Base-by-base conservation (phyloP, 1,140 invertebrate species). In the Zaprionus lachaisei region DNA sequence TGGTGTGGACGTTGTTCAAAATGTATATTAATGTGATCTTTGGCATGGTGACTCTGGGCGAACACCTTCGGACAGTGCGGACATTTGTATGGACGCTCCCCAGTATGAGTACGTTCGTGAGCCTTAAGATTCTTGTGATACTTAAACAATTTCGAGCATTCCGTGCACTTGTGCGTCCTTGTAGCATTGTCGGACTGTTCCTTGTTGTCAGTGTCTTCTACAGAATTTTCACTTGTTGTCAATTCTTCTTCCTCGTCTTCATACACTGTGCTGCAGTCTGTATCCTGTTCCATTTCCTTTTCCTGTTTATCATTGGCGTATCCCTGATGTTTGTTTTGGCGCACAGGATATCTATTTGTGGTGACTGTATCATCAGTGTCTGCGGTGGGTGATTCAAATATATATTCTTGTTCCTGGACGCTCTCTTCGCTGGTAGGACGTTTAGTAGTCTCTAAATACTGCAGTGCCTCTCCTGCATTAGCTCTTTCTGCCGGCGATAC, bases 1-100 rank as follows among this genome's bases (percentile, higher is more conserved):
- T 72, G 44, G 31, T 72, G 71, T n/a, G 71, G 71, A 12, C 64
- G 56, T 26, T 72, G 12, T 4, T 31, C 64, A 12, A 37, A 41
- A 14, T 72, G 71, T 0, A 49, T 6, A 4, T 31, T 38, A 6
- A 72, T 38, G 34, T 72, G 71, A 41, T 72, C 71, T 26, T 47
- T 58, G 5, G 34, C 55, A 60, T 67, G 71, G 7, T 72, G 64
- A 5, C 71, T 54, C 6, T 72, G 63, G 17, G 63, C 24, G 41
- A 72, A 72, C 2, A 24, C 17, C 31, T 51, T 58, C 14, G 55
- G 64, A 14, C 71, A 72, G 37, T 67, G 44, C 9, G 63, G 64
- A 54, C 71, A 72, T 17, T 34, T 28, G 24, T 41, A 72, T 0
- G 63, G 64, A 24, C 71, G 71, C 26, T 67, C 55, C 1, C 71